Evolutionary conservation across 2,113 vertebrate species (phyloP).

Genomic region (Ochotona curzoniae): DNA sequence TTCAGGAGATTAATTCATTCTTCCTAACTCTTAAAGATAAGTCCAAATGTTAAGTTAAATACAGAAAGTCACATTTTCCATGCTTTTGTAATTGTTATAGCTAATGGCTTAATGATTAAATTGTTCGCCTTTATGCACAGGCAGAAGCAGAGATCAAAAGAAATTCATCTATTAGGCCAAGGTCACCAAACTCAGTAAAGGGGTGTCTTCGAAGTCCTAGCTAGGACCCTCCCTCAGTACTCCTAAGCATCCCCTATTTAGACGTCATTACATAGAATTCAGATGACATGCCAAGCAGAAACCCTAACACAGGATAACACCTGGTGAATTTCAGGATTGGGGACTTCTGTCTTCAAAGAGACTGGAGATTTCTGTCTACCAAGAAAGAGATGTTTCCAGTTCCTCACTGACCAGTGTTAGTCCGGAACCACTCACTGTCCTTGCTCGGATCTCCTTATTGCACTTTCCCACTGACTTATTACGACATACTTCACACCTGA

Average conservation of each 20-base stretch:
- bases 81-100: not conserved
- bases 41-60: not conserved
- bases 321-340: not conserved
- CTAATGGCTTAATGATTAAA: not conserved
- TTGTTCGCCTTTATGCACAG: not conserved
- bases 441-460: not conserved
- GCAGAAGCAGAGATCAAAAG: not conserved
- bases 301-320: not conserved
- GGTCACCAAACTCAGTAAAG: not conserved
- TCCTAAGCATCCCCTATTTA: not conserved
- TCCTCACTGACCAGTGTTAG: not conserved
- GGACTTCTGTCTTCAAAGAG: not conserved
- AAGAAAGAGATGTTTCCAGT: not conserved
- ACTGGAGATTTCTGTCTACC: not conserved
- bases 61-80: not conserved
- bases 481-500: not conserved
- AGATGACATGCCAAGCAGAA: not conserved
- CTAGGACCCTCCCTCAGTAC: not conserved
- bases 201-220: not conserved
- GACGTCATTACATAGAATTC: not conserved
- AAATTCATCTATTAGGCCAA: not conserved
- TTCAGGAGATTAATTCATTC: not conserved
- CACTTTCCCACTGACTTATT: not conserved
- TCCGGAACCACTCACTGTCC: not conserved
- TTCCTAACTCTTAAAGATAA: constrained; percentile 24